Conservation (phyloP, 2,797 vertebrate genomes). For the Lepus oiostolus region DNA sequence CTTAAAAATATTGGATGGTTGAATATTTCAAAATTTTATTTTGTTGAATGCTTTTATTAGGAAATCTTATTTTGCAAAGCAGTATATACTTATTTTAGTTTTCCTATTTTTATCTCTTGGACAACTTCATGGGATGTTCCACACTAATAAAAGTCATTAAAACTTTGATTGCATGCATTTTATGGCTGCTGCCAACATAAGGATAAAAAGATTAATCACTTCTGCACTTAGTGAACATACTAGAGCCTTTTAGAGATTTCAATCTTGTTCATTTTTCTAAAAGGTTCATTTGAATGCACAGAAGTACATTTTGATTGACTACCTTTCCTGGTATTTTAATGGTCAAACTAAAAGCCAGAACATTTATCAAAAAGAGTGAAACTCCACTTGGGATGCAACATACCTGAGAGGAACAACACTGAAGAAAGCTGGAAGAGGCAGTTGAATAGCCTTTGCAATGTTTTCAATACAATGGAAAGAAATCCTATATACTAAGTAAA, state of each 20-base stretch:
- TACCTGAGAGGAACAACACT: not conserved
- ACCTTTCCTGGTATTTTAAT: not conserved
- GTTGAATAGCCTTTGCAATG: not conserved
- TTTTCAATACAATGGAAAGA: constrained; percentile 55
- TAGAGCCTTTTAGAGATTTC: constrained; percentile 71
- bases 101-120: constrained; percentile 53
- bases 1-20: not conserved
- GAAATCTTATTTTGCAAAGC: not conserved
- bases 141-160: constrained; percentile 66
- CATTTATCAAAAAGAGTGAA: constrained; percentile 51
- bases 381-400: not conserved
- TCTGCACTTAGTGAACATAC: constrained; percentile 64
- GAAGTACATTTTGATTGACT: constrained; percentile 70
- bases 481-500: not conserved
- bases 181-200: constrained; percentile 69
- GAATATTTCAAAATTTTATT: not conserved
- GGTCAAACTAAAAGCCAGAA: constrained; percentile 34
- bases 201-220: constrained; percentile 66
- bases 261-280: constrained; percentile 67
- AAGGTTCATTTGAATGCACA: constrained; percentile 69
- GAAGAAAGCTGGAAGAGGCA: constrained; percentile 26
- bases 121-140: constrained; percentile 34
- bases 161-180: constrained; percentile 74
- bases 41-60: constrained; percentile 10
- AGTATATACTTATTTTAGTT: constrained; percentile 5